Evolutionary conservation across 2,888 invertebrate genomes (phyloP).

Genomic region (Volucella inanis): DNA sequence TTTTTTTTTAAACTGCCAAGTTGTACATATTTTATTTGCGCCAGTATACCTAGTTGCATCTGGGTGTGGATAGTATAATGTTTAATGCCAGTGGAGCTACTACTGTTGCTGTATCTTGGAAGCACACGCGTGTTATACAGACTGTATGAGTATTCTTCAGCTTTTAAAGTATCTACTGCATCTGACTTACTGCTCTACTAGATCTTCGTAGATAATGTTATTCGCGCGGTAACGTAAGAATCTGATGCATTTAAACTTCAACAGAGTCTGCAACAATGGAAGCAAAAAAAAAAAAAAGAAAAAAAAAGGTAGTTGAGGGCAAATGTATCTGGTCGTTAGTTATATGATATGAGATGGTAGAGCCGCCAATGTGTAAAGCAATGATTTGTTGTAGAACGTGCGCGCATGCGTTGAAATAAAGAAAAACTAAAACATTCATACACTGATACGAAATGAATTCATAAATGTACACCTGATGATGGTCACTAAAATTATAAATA

Average conservation of each 20-base stretch:
- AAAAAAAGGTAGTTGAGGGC: slow-evolving; percentile 24
- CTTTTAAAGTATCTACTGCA: slow-evolving; percentile 34
- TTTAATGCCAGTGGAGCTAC: slow-evolving; percentile 16
- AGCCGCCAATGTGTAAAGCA: slow-evolving; percentile 54
- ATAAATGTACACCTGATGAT: neutral
- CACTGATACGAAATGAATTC: slow-evolving; percentile 4
- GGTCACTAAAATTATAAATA: neutral
- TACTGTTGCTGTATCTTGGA: slow-evolving; percentile 32
- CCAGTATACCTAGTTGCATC: neutral
- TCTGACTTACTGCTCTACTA: slow-evolving; percentile 67
- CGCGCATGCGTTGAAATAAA: slow-evolving; percentile 53
- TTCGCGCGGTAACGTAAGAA: slow-evolving; percentile 40
- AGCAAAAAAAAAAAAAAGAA: slow-evolving; percentile 2
- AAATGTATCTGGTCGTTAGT: slow-evolving; percentile 44
- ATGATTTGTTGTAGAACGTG: slow-evolving; percentile 72
- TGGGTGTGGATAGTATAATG: slow-evolving; percentile 23
- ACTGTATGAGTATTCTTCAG: slow-evolving; percentile 50
- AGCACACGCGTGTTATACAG: slow-evolving; percentile 70
- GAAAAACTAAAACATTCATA: slow-evolving; percentile 22
- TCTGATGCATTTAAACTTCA: slow-evolving; percentile 53
- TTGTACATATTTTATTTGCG: neutral
- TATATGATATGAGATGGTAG: slow-evolving; percentile 59
- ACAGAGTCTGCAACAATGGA: neutral
- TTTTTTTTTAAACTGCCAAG: slow-evolving; percentile 38
- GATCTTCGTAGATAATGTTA: slow-evolving; percentile 36